Conservation (phyloP, 2,888 invertebrate genomes). For the Papilio gigon region DNA sequence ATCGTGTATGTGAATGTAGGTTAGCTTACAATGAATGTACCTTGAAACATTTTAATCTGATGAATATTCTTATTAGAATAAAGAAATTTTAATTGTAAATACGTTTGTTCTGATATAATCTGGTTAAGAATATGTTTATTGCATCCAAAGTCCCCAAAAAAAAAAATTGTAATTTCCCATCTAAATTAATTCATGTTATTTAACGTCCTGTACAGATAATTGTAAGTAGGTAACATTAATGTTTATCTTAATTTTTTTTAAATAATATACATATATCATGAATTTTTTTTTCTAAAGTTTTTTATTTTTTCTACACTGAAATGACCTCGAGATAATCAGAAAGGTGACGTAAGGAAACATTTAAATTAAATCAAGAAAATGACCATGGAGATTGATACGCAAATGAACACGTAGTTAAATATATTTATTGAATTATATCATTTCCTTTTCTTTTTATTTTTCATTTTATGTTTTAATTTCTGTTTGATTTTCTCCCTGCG, state of each 20-base stretch:
- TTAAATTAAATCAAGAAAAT: too few relatives aligned
- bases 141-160: conserved; percentile 70
- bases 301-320: conserved; percentile 39
- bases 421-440: conserved; percentile 43
- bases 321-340: conserved; percentile 51
- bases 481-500: conserved; percentile 84
- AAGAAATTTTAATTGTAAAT: conserved; percentile 63
- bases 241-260: conserved; percentile 78
- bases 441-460: conserved; percentile 64
- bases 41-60: conserved; percentile 59
- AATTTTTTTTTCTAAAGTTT: conserved; percentile 66
- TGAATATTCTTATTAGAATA: conserved; percentile 50
- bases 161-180: conserved; percentile 61
- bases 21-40: conserved; percentile 62
- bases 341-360: too few relatives aligned
- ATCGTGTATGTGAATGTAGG: conserved; percentile 60
- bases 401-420: background rate
- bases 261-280: conserved; percentile 77
- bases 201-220: conserved; percentile 79
- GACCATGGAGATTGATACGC: too few relatives aligned
- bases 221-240: conserved; percentile 76
- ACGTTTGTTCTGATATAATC: conserved; percentile 63
- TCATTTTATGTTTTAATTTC: conserved; percentile 73
- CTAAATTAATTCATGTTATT: conserved; percentile 70
- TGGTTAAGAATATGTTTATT: conserved; percentile 52